Conservation (phyloP, 1,140 invertebrate genomes). For the Euura saliciscinereae region DNA sequence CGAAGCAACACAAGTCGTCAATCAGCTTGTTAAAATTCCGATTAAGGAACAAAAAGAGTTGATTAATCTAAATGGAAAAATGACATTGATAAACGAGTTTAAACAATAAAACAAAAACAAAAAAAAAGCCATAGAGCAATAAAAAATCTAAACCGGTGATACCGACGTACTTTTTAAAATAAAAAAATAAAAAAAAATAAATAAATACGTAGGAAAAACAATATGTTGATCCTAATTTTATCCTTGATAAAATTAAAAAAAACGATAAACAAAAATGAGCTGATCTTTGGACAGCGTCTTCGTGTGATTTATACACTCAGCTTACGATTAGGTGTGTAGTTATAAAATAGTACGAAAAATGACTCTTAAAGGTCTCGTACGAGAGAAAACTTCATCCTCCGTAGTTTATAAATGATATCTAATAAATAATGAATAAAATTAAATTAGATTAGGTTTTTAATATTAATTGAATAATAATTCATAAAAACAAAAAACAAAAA, state of each 20-base stretch:
- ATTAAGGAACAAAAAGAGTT: neutral
- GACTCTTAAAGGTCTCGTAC: slow-evolving; percentile 6
- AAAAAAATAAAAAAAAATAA: too few relatives aligned
- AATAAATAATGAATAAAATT: neutral
- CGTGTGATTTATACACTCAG: neutral
- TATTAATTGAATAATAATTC: slow-evolving; percentile 6
- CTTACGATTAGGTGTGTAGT: neutral
- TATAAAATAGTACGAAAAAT: slow-evolving; percentile 10
- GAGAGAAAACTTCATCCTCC: slow-evolving; percentile 9
- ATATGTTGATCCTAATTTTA: neutral
- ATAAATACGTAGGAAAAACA: too few relatives aligned
- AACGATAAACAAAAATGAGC: too few relatives aligned
- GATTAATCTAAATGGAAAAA: neutral
- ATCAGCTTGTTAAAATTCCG: neutral
- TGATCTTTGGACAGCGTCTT: neutral
- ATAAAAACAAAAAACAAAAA: slow-evolving; percentile 19
- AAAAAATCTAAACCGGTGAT: neutral
- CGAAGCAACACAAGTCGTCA: neutral
- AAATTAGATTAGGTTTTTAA: neutral
- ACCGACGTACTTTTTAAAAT: neutral
- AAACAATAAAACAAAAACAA: too few relatives aligned
- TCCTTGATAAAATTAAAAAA: neutral
- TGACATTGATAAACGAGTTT: too few relatives aligned
- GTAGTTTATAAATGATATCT: slow-evolving; percentile 2
- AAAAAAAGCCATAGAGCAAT: too few relatives aligned